Base-by-base conservation (phyloP, 2,797 vertebrate species). In the Zalophus californianus region DNA sequence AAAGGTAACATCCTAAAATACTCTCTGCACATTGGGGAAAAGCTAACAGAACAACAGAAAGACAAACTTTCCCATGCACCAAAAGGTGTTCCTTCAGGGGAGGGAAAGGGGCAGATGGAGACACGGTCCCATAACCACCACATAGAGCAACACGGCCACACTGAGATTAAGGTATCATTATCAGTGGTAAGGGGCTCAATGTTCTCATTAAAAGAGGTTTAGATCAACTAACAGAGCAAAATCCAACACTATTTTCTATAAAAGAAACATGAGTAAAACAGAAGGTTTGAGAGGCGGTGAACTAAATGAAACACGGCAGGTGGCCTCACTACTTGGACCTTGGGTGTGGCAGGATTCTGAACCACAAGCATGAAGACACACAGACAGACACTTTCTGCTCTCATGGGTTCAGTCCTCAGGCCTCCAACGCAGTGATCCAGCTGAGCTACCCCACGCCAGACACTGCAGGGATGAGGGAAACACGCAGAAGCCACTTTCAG, bases 91-190 rank as follows among this genome's bases (percentile, higher is more conserved):
- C 68, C 21, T 41, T 23, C 5, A 12, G 21, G 11, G 12, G 11
- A 38, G 0, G 35, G 11, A 6, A 4, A 1, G 35, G n/a, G 16
- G 15, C 5, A n/a, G 16, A 7, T 5, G 21, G 35, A 25, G 35
- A 7, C 13, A 2, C 2, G 2, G 68, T n/a, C 68, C 5, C 3
- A 5, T 6, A 25, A 35, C n/a, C 2, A 13, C 35, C 7, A 3
- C 35, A 21, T 9, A 2, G 35, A n/a, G 13, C 68, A 18, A 38
- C 35, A 3, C 6, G 27, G 14, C 21, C 10, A 10, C 5, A 8
- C 20, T 14, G 35, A 66, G 48, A 12, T 7, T 20, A 44, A 32
- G 50, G 21, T 21, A 9, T 35, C 20, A 3, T 2, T 2, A 4
- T 16, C n/a, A 12, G 64, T 18, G 64, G 32, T 5, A 16, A 32